phyloP scores from a whole-genome alignment of 2,888 invertebrate species.

The Pocota personata region DNA sequence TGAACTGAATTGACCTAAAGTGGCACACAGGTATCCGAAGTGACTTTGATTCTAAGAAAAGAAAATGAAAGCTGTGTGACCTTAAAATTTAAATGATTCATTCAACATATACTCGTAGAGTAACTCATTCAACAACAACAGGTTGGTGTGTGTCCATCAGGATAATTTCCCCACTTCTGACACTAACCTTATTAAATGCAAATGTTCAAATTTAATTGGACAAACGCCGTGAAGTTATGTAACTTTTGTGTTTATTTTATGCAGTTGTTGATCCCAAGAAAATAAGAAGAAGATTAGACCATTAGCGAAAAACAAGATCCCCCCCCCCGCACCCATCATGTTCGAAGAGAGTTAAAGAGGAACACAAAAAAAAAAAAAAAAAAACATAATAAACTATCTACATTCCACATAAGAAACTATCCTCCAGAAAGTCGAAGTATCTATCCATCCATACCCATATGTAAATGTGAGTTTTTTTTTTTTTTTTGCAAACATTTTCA shows the following conservation, averaged over 20 bases:
- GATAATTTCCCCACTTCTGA: neutral
- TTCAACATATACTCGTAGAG: neutral
- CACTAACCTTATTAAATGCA: neutral
- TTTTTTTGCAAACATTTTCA: slow-evolving; percentile 21
- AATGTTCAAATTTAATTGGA: neutral
- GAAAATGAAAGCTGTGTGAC: slow-evolving; percentile 41
- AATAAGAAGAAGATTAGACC: slow-evolving; percentile 5
- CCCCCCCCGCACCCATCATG: neutral
- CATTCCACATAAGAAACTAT: slow-evolving; percentile 59
- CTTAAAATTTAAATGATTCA: neutral
- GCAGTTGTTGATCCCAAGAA: slow-evolving; percentile 31
- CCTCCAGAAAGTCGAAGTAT: slow-evolving; percentile 51
- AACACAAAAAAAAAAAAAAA: slow-evolving; percentile 20
- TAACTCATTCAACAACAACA: neutral
- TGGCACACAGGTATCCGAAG: slow-evolving; percentile 16
- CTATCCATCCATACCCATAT: slow-evolving; percentile 54
- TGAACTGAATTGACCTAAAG: slow-evolving; percentile 31
- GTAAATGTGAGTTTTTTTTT: slow-evolving; percentile 49
- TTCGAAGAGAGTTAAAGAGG: slow-evolving; percentile 22
- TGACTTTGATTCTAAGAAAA: slow-evolving; percentile 1
- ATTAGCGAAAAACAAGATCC: neutral
- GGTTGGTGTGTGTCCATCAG: neutral
- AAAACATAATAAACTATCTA: slow-evolving; percentile 45
- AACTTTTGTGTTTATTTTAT: slow-evolving; percentile 22
- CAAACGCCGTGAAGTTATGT: slow-evolving; percentile 37